These are phyloP conservation scores for Chaetoderma sp. DNA, from an alignment of 2,888 invertebrate species.

Conservation along the genomic window DNA sequence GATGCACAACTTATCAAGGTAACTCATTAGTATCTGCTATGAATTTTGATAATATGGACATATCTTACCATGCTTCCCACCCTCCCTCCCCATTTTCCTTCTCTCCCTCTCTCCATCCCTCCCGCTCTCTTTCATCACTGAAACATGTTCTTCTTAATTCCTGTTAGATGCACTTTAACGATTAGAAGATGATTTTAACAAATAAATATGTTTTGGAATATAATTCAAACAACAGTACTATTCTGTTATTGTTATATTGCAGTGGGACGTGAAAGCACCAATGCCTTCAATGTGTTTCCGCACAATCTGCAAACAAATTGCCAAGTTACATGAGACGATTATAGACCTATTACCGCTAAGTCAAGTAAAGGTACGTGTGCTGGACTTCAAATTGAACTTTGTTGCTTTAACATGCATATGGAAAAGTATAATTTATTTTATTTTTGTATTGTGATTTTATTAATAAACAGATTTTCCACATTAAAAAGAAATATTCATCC, in stretches of 20 bases:
- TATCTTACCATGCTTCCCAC: neutral
- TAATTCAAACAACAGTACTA: too few species aligned
- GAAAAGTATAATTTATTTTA: too few species aligned
- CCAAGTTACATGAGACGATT: conserved; percentile 91
- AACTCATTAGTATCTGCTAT: conserved; percentile 12
- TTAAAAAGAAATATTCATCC: too few species aligned
- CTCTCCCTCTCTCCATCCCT: neutral
- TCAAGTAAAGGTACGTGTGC: conserved; percentile 72
- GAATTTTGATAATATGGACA: neutral
- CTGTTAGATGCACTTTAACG: neutral
- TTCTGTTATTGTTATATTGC: conserved; percentile 23
- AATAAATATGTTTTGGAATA: too few species aligned
- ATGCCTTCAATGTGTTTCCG: conserved; percentile 84
- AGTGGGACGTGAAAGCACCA: conserved; percentile 94
- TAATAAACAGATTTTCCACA: too few species aligned
- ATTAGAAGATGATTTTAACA: neutral
- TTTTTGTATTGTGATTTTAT: neutral
- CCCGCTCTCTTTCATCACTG: neutral
- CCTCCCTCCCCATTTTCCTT: neutral
- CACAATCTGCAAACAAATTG: conserved; percentile 78
- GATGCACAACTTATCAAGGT: conserved; percentile 79
- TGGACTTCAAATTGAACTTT: neutral
- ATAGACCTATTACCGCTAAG: conserved; percentile 81
- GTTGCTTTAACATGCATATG: neutral
- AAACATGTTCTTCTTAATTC: neutral